Conservation (phyloP, 2,113 vertebrate genomes). For the Lampris incognitus region DNA sequence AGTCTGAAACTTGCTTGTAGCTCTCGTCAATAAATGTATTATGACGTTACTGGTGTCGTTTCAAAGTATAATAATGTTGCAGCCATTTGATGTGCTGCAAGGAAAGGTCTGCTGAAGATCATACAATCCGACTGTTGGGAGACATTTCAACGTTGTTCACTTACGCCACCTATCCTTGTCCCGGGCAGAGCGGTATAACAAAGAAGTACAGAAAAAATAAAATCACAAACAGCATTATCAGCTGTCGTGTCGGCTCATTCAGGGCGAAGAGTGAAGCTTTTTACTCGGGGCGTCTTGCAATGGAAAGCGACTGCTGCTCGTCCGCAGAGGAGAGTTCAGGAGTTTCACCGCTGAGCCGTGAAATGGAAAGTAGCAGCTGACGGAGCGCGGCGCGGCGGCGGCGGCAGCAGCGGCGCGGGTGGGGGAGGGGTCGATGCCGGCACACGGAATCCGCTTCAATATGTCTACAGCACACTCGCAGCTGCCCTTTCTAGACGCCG, state of each 20-base stretch:
- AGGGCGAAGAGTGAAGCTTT: conserved; percentile 22
- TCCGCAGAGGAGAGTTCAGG: conserved; percentile 70
- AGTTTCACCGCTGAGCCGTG: conserved; percentile 84
- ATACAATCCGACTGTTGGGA: too few relatives aligned
- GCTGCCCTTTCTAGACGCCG: too few relatives aligned
- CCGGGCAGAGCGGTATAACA: background rate
- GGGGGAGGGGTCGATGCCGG: conserved; percentile 63
- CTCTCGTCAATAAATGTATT: too few relatives aligned
- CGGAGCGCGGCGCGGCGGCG: conserved; percentile 60
- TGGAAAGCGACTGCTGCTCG: conserved; percentile 64
- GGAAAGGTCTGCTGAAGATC: too few relatives aligned
- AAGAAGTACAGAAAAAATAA: background rate
- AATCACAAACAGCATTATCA: background rate
- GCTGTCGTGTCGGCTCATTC: conserved; percentile 12
- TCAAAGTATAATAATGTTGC: too few relatives aligned
- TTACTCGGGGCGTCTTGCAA: conserved; percentile 55
- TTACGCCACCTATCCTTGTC: background rate
- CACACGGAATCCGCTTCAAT: conserved; percentile 21
- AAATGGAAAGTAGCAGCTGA: conserved; percentile 86
- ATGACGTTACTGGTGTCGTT: too few relatives aligned
- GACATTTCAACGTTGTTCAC: conserved; percentile 1
- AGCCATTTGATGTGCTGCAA: too few relatives aligned
- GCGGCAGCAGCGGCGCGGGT: conserved; percentile 65
- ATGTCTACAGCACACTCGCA: conserved; percentile 17
- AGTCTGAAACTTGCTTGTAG: too few relatives aligned